Base-by-base conservation (phyloP, 2,888 invertebrate species). In the Caenorhabditis sinica region DNA sequence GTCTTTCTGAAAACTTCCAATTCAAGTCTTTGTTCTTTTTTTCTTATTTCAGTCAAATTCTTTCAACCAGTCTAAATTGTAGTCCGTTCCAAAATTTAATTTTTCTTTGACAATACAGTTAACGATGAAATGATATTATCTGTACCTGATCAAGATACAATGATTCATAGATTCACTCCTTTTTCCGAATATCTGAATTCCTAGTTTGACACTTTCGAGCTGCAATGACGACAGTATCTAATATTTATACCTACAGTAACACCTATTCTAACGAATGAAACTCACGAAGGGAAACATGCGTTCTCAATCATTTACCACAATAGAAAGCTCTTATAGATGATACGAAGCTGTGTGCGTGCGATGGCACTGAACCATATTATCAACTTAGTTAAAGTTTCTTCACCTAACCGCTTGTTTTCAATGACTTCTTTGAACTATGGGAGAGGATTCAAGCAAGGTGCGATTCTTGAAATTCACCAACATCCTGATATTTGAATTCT, bases 381-480 rank as follows among this genome's bases (percentile, higher is more conserved):
- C 9, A 56, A 23, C 56, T 40, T 40, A 13, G 6, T 40, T 11
- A 40, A 40, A 40, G 2, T 13, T 40, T 40, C 15, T 25, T 9
- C 13, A 20, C 11, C 1, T 1, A 13, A 17, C 13, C 51, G 49
- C 20, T 33, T 1, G 9, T 43, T 68, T 68, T 60, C 58, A 2
- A 58, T 30, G 43, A 60, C 40, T 6, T 49, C 68, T 40, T 8
- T 28, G 2, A 43, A 65, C 43, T 28, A 20, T 0, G 75, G 63
- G 9, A 75, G 66, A 58, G 73, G 81, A 23, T 73, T 74, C 74
- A 80, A 80, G 45, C 80, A 80, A 65, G 80, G 81, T 45, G 13
- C 40, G n/a, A n/a, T 40, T 40, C 40, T 13, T 5, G 40, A 13
- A 40, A 40, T 11, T 13, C 11, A 13, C 6, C 8, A 11, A 40